A percentile compares a stretch with the other conserved stretches of the same genome.
phyloP scores from a whole-genome alignment of 2,797 vertebrate genomes.

The Oceanodroma leucorhoa region DNA sequence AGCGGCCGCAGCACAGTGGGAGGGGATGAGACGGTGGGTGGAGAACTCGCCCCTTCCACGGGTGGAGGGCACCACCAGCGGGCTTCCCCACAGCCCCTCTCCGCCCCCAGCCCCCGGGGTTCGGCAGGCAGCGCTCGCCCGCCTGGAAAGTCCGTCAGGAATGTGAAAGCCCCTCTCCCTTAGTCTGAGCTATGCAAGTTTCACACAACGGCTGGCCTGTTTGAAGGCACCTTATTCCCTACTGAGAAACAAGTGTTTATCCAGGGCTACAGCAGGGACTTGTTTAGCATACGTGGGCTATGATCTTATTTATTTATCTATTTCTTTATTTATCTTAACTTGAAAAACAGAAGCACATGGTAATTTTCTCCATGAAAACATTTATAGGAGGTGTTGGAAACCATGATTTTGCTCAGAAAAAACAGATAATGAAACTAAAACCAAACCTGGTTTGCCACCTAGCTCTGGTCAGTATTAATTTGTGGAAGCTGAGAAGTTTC shows the following conservation, averaged over 20 bases:
- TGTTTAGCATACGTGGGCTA: neutral
- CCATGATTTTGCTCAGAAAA: neutral
- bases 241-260: neutral
- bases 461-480: neutral
- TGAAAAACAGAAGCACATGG: neutral
- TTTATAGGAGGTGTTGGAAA: neutral
- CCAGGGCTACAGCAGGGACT: neutral
- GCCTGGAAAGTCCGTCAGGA: conserved; percentile 1
- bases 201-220: neutral
- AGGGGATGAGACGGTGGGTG: fast-evolving
- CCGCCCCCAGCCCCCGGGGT: neutral
- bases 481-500: neutral
- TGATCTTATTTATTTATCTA: neutral
- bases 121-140: neutral
- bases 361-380: neutral
- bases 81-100: fast-evolving
- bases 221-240: neutral
- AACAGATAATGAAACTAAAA: neutral
- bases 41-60: fast-evolving
- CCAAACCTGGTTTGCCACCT: neutral
- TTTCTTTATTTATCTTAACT: neutral
- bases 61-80: fast-evolving
- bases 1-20: fast-evolving
- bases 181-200: neutral
- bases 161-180: neutral